phyloP scores from a whole-genome alignment of 2,113 vertebrate species.

The Nothobranchius kuhntae region DNA sequence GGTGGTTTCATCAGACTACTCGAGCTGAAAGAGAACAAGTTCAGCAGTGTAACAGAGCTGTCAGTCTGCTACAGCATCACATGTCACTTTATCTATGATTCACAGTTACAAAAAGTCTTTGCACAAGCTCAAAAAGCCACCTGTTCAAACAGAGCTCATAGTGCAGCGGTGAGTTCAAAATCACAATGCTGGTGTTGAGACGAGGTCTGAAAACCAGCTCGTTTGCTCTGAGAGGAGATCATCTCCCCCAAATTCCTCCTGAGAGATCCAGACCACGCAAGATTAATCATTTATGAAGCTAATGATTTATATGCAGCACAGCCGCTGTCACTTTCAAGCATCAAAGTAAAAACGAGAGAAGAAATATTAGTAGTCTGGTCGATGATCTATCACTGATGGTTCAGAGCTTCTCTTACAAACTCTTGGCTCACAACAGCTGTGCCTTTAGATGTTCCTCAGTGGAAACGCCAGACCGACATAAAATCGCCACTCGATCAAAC shows the following conservation, averaged over 20 bases:
- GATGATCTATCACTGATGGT: slow-evolving; percentile 4
- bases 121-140: slow-evolving; percentile 9
- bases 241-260: slow-evolving; percentile 18
- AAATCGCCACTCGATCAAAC: slow-evolving; percentile 36
- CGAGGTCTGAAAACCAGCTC: slow-evolving; percentile 14
- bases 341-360: slow-evolving; percentile 14
- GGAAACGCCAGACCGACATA: neutral
- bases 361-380: slow-evolving; percentile 8
- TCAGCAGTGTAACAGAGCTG: slow-evolving; percentile 1
- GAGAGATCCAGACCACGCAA: slow-evolving; percentile 20
- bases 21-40: slow-evolving; percentile 18
- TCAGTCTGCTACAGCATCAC: neutral
- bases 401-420: slow-evolving; percentile 1
- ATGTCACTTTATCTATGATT: neutral
- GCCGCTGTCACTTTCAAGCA: slow-evolving; percentile 17
- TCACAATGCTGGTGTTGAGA: slow-evolving; percentile 6
- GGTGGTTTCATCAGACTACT: slow-evolving; percentile 3
- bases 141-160: neutral
- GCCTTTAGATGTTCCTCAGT: slow-evolving; percentile 9
- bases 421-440: slow-evolving; percentile 10
- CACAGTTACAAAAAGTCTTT: neutral
- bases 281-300: slow-evolving; percentile 45
- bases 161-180: slow-evolving; percentile 1
- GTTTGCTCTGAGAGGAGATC: slow-evolving; percentile 6
- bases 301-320: slow-evolving; percentile 41